Conservation (phyloP, 2,888 invertebrate genomes). For the Mechanitis mazaeus region DNA sequence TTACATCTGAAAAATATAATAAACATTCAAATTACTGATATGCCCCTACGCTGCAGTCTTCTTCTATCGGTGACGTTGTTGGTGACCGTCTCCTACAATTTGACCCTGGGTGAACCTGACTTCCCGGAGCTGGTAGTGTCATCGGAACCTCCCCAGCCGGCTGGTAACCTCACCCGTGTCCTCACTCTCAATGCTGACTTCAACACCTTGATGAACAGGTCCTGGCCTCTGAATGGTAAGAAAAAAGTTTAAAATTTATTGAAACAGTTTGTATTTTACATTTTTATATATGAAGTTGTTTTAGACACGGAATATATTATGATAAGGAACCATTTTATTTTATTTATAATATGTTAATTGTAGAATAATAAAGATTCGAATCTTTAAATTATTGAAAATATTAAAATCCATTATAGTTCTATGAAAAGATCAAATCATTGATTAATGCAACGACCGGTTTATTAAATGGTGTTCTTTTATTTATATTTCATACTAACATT, state of each 20-base stretch:
- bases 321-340: too few species aligned
- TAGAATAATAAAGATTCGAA: neutral
- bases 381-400: neutral
- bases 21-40: too few species aligned
- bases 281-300: neutral
- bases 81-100: conserved; percentile 72
- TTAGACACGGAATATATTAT: neutral
- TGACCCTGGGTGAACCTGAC: conserved; percentile 40
- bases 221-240: conserved; percentile 68
- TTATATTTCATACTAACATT: too few species aligned
- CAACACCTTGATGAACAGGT: conserved; percentile 45
- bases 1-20: too few species aligned
- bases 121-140: conserved; percentile 20
- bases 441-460: neutral
- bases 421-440: neutral
- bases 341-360: neutral
- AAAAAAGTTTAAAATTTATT: neutral
- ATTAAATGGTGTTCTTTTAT: too few species aligned
- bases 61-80: conserved; percentile 70
- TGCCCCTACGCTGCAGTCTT: conserved; percentile 47
- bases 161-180: conserved; percentile 26
- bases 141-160: neutral
- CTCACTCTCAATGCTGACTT: conserved; percentile 33
- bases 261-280: neutral
- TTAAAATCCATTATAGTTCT: neutral